Conservation (phyloP, 2,113 vertebrate genomes). For the Ginglymostoma cirratum region DNA sequence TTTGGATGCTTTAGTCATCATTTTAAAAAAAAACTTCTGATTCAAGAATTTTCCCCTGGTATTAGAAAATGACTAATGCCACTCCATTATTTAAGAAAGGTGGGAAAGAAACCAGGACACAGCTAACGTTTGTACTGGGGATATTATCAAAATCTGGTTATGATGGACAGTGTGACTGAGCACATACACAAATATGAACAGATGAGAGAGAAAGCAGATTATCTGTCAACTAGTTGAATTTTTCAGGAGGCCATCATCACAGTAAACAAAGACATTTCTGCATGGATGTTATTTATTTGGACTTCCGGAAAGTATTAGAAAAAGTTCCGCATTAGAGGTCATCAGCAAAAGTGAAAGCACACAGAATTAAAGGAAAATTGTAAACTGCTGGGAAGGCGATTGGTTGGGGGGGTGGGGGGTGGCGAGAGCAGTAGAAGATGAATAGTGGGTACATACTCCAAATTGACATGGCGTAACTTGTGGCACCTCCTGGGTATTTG, state of each 20-base stretch:
- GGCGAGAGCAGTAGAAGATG: not conserved
- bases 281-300: not conserved
- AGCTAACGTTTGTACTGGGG: not conserved
- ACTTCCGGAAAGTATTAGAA: not conserved
- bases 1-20: not conserved
- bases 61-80: not conserved
- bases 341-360: not conserved
- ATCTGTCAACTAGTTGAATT: not conserved
- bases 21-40: not conserved
- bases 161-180: not conserved
- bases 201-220: not conserved
- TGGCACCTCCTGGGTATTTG: not conserved
- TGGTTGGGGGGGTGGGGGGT: no score
- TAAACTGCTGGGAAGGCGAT: no score
- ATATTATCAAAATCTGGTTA: not conserved
- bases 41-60: not conserved
- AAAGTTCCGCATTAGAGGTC: not conserved
- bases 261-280: not conserved
- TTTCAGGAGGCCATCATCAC: not conserved
- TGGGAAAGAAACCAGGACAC: not conserved
- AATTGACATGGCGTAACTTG: not conserved
- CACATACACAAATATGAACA: not conserved
- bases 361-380: not conserved
- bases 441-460: not conserved
- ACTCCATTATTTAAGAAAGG: not conserved